Evolutionary conservation across 1,140 invertebrate genomes (phyloP).

Genomic region (Ooceraea biroi): DNA sequence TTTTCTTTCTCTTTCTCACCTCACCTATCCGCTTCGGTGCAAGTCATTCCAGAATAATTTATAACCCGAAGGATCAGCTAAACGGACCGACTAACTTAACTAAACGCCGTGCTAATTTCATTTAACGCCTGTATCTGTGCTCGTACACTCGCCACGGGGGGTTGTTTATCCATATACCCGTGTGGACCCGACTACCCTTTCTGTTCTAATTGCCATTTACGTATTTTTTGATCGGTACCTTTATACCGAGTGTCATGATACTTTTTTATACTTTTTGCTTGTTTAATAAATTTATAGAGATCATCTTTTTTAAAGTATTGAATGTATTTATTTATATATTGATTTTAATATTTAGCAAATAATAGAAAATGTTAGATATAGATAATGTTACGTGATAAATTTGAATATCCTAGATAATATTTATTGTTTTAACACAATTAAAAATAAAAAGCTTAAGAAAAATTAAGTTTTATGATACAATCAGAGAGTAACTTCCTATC

Average conservation of each 20-base stretch:
- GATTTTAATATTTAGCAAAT: neutral
- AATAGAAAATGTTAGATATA: too few relatives aligned
- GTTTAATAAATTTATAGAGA: neutral
- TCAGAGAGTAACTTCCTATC: neutral
- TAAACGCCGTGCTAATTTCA: slow-evolving; percentile 84
- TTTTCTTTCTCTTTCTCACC: slow-evolving; percentile 55
- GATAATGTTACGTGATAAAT: neutral
- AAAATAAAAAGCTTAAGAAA: neutral
- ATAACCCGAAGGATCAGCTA: slow-evolving; percentile 81
- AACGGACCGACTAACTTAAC: slow-evolving; percentile 80
- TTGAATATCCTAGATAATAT: neutral
- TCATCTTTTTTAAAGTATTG: neutral
- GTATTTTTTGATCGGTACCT: neutral
- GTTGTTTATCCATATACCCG: slow-evolving; percentile 74
- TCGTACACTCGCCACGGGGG: slow-evolving; percentile 71
- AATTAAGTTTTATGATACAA: neutral
- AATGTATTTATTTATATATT: neutral
- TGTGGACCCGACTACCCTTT: slow-evolving; percentile 25
- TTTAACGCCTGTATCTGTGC: slow-evolving; percentile 79
- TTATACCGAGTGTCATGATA: neutral
- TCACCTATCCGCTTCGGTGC: slow-evolving; percentile 69
- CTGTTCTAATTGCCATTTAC: neutral
- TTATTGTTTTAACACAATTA: neutral
- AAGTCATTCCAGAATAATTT: slow-evolving; percentile 84
- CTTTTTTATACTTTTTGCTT: slow-evolving; percentile 35